phyloP scores from a whole-genome alignment of 2,113 vertebrate genomes.

The Odontophorus gujanensis region DNA sequence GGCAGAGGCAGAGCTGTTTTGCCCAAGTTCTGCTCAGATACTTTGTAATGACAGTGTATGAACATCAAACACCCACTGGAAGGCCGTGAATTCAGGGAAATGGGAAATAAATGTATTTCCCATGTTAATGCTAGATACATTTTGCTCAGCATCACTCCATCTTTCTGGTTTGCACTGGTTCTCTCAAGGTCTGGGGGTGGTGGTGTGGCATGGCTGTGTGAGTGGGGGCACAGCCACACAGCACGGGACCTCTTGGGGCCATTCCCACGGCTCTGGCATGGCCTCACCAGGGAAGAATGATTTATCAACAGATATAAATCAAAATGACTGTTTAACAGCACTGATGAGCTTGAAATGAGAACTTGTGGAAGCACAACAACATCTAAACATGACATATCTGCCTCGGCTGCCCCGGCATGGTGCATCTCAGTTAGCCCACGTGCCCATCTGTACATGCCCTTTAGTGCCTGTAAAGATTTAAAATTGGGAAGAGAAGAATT shows the following conservation, averaged over 20 bases:
- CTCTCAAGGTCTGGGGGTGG: rapidly evolving
- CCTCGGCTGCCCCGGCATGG: rapidly evolving
- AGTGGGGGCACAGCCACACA: not conserved
- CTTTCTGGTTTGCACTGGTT: not conserved
- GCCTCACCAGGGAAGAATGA: not conserved
- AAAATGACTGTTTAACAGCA: not conserved
- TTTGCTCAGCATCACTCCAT: not conserved
- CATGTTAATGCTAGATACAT: too few species aligned
- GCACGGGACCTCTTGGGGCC: not conserved
- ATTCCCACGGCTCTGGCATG: not conserved
- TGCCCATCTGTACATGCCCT: rapidly evolving
- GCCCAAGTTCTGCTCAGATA: not conserved
- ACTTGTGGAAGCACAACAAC: not conserved
- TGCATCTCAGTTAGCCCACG: not conserved
- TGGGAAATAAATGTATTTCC: not conserved
- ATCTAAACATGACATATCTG: not conserved
- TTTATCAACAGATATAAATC: constrained; percentile 2
- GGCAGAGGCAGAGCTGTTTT: not conserved
- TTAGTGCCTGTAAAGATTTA: not conserved
- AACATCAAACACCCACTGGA: not conserved
- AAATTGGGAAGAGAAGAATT: not conserved
- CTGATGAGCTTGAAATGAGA: not conserved
- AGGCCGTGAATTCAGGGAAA: not conserved
- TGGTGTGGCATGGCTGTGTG: not conserved
- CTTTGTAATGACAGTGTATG: not conserved